phyloP scores from a whole-genome alignment of 2,797 vertebrate species.

The Choloepus didactylus region DNA sequence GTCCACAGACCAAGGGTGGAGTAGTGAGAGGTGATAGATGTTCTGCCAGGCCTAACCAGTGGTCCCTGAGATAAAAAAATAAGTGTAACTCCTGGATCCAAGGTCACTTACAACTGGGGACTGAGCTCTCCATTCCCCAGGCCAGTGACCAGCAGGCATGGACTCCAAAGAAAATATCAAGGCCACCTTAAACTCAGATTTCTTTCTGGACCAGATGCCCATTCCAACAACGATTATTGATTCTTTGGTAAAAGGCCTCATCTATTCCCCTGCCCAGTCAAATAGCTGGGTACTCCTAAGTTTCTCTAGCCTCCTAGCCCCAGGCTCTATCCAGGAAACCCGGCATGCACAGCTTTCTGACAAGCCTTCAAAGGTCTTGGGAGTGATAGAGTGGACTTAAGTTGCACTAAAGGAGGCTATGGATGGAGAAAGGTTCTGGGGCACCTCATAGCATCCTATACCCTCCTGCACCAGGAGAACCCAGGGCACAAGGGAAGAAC shows the following conservation, averaged over 20 bases:
- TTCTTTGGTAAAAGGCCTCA: not conserved
- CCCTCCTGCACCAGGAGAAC: not conserved
- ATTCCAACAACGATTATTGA: not conserved
- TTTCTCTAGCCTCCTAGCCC: not conserved
- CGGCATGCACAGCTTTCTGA: slow-evolving; percentile 84
- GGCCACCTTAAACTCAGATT: not conserved
- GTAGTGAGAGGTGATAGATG: not conserved
- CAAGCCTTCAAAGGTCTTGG: slow-evolving; percentile 84
- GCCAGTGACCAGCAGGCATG: not conserved
- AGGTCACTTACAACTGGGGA: not conserved
- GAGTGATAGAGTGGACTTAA: slow-evolving; percentile 77
- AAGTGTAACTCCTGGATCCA: not conserved
- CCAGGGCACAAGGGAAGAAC: not conserved
- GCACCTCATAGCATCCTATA: not conserved
- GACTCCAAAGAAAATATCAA: not conserved
- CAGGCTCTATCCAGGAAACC: not conserved
- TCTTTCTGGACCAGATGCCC: not conserved
- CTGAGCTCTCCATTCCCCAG: not conserved
- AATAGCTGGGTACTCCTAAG: not conserved
- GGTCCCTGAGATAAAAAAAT: not conserved
- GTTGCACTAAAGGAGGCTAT: slow-evolving; percentile 87
- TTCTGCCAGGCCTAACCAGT: not conserved
- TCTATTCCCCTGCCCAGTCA: not conserved
- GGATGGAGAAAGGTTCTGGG: not conserved
- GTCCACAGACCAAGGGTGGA: not conserved